Percentiles rank a stretch among this genome's conserved stretches.
Evolutionary conservation across 1,140 invertebrate genomes (phyloP).

Genomic region (Lepidurus couesii): DNA sequence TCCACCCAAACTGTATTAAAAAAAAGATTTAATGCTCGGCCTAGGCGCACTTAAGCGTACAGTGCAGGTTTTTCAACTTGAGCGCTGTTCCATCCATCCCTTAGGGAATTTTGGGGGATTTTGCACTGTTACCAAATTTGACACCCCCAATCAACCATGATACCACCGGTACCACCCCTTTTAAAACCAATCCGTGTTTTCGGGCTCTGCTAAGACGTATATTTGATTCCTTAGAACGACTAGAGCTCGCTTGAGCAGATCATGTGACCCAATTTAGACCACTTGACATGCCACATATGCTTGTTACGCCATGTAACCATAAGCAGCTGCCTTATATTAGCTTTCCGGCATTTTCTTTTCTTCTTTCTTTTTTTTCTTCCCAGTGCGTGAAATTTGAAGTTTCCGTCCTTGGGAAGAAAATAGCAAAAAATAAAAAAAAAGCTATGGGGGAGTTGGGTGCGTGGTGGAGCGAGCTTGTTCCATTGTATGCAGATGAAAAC

Average conservation of each 20-base stretch:
- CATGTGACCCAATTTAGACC: conserved; percentile 14
- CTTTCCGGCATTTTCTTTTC: neutral
- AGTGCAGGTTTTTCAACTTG: neutral
- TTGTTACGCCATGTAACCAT: neutral
- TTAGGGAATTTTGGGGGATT: too few relatives aligned
- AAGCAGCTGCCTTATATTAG: conserved; percentile 19
- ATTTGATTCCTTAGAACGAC: neutral
- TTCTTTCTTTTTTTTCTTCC: neutral
- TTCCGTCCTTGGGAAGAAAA: neutral
- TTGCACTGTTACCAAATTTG: neutral
- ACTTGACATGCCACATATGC: conserved; percentile 21
- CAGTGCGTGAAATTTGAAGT: neutral
- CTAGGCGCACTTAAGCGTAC: neutral
- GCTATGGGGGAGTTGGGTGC: neutral
- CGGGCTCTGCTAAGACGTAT: neutral
- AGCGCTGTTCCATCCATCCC: neutral
- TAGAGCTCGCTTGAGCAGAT: neutral
- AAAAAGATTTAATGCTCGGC: neutral
- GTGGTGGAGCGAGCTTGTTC: neutral
- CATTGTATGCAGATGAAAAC: neutral
- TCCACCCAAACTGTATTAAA: neutral
- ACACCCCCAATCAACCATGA: neutral
- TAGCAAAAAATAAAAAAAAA: neutral
- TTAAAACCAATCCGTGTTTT: neutral
- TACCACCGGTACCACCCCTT: neutral